Conservation (phyloP, 2,888 invertebrate genomes). For the Drosophila nigritarsus region DNA sequence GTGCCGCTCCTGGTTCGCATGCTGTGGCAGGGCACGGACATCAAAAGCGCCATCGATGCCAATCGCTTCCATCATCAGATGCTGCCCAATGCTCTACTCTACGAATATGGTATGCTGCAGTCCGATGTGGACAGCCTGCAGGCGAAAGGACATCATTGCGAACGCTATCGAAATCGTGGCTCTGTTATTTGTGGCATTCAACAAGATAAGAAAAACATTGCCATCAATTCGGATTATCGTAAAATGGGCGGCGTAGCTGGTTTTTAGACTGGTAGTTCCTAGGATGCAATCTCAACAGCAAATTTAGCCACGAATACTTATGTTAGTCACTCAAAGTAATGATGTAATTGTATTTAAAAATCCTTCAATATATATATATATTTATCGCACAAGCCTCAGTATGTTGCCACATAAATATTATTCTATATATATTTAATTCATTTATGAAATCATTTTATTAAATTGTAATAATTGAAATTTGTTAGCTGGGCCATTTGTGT, state of each 20-base stretch:
- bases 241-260: conserved; percentile 93
- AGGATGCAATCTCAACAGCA: too few relatives aligned
- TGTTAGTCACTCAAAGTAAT: too few relatives aligned
- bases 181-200: conserved; percentile 91
- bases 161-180: conserved; percentile 88
- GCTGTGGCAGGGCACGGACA: conserved; percentile 88
- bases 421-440: conserved; percentile 1
- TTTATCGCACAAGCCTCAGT: not conserved
- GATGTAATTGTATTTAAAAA: too few relatives aligned
- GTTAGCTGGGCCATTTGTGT: conserved; percentile 46
- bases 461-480: conserved; percentile 56
- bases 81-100: conserved; percentile 89
- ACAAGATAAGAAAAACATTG: conserved; percentile 87
- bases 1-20: conserved; percentile 88
- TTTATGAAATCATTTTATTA: conserved; percentile 49
- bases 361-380: too few relatives aligned
- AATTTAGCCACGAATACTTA: too few relatives aligned
- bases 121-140: conserved; percentile 88
- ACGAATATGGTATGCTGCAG: conserved; percentile 88
- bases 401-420: not conserved
- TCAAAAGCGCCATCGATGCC: conserved; percentile 90
- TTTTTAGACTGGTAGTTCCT: conserved; percentile 76
- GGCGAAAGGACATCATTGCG: conserved; percentile 89
- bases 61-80: conserved; percentile 95
- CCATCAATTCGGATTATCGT: conserved; percentile 92